Conservation (phyloP, 2,113 vertebrate genomes). For the Tapirus terrestris region DNA sequence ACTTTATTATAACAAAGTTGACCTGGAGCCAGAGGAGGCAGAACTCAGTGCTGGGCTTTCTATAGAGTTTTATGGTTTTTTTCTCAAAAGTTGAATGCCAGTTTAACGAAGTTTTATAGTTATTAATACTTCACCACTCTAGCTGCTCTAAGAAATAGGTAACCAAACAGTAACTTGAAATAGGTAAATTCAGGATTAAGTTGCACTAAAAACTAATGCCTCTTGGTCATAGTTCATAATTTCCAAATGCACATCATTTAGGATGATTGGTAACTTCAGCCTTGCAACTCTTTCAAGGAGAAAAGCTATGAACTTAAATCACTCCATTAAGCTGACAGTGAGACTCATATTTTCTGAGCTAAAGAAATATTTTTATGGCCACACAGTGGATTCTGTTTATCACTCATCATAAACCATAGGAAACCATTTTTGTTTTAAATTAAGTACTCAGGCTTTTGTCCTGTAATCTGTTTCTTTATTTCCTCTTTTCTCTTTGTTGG, state of each 20-base stretch:
- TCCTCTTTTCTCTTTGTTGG: constrained; percentile 56
- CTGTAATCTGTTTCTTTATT: constrained; percentile 70
- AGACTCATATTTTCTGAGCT: constrained; percentile 71
- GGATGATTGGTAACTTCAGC: constrained; percentile 70
- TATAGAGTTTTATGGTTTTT: constrained; percentile 69
- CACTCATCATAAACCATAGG: constrained; percentile 74
- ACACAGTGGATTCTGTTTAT: constrained; percentile 81
- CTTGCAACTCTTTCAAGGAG: constrained; percentile 73
- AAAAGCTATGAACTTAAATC: constrained; percentile 75
- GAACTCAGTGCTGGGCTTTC: constrained; percentile 61
- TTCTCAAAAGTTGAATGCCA: constrained; percentile 77
- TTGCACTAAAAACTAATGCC: constrained; percentile 73
- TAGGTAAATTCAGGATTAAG: constrained; percentile 75
- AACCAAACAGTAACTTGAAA: constrained; percentile 79
- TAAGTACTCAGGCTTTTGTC: constrained; percentile 70
- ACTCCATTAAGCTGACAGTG: constrained; percentile 72
- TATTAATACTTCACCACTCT: constrained; percentile 65
- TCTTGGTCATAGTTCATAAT: constrained; percentile 70
- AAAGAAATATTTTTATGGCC: constrained; percentile 82
- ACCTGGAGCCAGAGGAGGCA: constrained; percentile 64
- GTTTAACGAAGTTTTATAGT: constrained; percentile 77
- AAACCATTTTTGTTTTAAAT: constrained; percentile 79
- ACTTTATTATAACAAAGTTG: constrained; percentile 73
- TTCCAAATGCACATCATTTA: constrained; percentile 73
- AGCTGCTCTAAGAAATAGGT: constrained; percentile 73